Conservation (phyloP, 2,797 vertebrate species). For the Loris lydekkerianus region DNA sequence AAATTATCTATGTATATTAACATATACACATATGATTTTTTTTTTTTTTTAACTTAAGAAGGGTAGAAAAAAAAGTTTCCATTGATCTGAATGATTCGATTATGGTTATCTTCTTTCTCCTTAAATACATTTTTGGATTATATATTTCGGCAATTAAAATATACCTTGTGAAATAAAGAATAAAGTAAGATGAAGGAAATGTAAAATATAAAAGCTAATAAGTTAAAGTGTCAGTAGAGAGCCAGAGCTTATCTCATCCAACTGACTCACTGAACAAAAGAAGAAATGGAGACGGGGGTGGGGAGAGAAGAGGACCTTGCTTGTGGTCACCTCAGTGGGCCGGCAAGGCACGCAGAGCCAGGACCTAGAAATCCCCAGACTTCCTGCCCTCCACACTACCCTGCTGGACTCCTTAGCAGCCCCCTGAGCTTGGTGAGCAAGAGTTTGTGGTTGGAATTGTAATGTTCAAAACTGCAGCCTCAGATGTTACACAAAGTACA, state of each 20-base stretch:
- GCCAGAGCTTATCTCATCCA: slow-evolving; percentile 50
- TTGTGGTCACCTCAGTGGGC: not conserved
- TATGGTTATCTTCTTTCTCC: not conserved
- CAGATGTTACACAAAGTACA: not conserved
- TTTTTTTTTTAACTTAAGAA: not conserved
- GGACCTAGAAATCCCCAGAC: slow-evolving; percentile 61
- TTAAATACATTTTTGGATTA: slow-evolving; percentile 42
- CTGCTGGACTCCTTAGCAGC: slow-evolving; percentile 23
- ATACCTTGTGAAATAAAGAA: not conserved
- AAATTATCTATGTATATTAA: not conserved
- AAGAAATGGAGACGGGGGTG: not conserved
- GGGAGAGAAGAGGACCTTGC: slow-evolving; percentile 3
- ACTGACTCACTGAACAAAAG: slow-evolving; percentile 65
- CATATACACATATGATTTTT: rapidly evolving
- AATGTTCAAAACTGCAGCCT: slow-evolving; percentile 52
- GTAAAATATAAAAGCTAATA: slow-evolving; percentile 16
- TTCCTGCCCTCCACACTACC: not conserved
- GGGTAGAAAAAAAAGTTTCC: not conserved
- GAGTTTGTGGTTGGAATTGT: slow-evolving; percentile 47
- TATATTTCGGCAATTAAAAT: slow-evolving; percentile 40
- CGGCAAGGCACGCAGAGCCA: not conserved
- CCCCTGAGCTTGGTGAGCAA: slow-evolving; percentile 41
- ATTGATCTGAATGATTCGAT: not conserved
- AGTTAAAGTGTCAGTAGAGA: not conserved
- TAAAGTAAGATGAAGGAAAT: slow-evolving; percentile 40